Evolutionary conservation across 92 coral and sea anemone genomes (phyloP).

Genomic region (Epizoanthus illoricatus): DNA sequence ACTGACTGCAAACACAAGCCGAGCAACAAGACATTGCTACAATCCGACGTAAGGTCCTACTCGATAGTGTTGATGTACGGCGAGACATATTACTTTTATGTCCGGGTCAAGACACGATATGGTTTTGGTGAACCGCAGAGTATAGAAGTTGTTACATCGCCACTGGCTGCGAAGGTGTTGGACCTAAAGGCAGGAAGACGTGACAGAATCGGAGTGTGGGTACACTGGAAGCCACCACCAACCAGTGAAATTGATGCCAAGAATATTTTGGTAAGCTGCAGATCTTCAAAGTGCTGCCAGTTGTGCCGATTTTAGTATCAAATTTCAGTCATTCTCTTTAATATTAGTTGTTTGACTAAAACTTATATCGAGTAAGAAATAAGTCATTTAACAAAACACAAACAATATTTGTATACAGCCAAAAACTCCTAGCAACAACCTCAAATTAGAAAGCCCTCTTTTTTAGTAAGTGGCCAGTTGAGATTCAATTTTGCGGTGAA

Average conservation of each 20-base stretch:
- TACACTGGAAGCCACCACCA: constrained; percentile 8
- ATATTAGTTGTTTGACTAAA: no score
- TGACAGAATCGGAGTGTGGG: neutral
- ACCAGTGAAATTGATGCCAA: neutral
- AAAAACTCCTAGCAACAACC: no score
- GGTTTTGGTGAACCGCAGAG: constrained; percentile 13
- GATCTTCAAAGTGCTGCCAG: no score
- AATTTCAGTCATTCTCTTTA: no score
- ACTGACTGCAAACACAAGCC: neutral
- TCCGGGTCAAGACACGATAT: constrained; percentile 21
- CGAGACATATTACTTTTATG: constrained; percentile 13
- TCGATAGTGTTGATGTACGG: constrained; percentile 18
- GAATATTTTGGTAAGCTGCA: constrained; percentile 21
- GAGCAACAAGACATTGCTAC: neutral
- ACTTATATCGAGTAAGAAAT: no score
- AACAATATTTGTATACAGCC: no score
- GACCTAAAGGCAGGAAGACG: neutral
- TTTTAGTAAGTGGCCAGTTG: no score
- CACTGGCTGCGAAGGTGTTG: neutral
- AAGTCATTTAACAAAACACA: no score
- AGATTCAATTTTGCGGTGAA: no score
- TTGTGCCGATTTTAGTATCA: no score
- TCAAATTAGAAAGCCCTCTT: no score
- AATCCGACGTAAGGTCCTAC: neutral
- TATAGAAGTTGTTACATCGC: neutral